Percentiles rank a stretch among this genome's conserved stretches.
Evolutionary conservation across 2,113 vertebrate species (phyloP).

Genomic region (Malurus cyaneus): DNA sequence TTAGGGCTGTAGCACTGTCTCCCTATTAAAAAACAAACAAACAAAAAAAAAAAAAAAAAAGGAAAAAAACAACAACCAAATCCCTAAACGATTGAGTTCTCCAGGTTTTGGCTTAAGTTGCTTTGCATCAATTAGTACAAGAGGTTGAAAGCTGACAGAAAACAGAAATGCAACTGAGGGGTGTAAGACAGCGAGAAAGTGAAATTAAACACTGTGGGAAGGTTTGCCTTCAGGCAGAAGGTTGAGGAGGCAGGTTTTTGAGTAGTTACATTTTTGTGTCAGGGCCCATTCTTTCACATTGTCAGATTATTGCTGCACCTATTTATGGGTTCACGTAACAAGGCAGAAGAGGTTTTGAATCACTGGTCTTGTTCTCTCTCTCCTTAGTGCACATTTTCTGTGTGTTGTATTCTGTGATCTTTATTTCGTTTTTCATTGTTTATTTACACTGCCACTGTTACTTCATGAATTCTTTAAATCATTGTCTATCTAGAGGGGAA

Average conservation of each 20-base stretch:
- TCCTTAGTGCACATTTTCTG: neutral
- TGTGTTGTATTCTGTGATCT: neutral
- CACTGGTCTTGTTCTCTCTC: neutral
- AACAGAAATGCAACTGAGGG: neutral
- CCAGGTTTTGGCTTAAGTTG: neutral
- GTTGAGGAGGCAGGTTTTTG: neutral
- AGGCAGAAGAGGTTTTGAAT: constrained; percentile 1
- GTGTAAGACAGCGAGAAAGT: neutral
- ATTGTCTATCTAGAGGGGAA: constrained; percentile 37
- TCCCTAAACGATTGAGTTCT: neutral
- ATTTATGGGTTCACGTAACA: neutral
- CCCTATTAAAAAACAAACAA: too few relatives aligned
- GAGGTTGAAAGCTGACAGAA: neutral
- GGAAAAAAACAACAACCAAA: neutral
- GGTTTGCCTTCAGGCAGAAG: neutral
- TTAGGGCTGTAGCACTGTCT: neutral
- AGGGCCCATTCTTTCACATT: neutral
- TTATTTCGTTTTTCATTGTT: constrained; percentile 56
- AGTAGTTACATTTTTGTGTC: neutral
- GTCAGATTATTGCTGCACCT: neutral
- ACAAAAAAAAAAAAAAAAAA: neutral
- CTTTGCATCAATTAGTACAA: neutral
- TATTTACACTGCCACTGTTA: constrained; percentile 51
- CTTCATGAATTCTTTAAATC: constrained; percentile 64
- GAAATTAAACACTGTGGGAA: neutral